Evolutionary conservation across 2,888 invertebrate genomes (phyloP).

Genomic region (Eledona agricola): DNA sequence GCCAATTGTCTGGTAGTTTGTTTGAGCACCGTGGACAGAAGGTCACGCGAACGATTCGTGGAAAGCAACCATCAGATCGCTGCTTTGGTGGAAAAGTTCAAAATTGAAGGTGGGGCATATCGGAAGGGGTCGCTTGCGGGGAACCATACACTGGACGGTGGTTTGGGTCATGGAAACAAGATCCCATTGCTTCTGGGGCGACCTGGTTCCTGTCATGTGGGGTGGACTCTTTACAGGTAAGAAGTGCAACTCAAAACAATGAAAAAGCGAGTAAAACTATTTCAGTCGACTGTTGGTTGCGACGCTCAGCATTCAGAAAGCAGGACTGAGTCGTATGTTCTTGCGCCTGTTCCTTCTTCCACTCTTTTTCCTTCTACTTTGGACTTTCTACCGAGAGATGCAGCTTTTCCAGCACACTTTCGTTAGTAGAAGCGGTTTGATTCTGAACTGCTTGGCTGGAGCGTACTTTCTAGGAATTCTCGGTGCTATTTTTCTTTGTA

Average conservation of each 20-base stretch:
- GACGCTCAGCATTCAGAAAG: conserved; percentile 79
- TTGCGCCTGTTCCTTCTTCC: conserved; percentile 79
- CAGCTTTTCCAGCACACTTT: conserved; percentile 75
- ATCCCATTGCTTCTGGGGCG: conserved; percentile 79
- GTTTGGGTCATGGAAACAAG: conserved; percentile 69
- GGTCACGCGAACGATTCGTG: conserved; percentile 89
- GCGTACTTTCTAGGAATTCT: conserved; percentile 75
- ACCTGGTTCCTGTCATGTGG: conserved; percentile 73
- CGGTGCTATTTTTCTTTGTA: conserved; percentile 75
- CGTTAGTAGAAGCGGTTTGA: conserved; percentile 74
- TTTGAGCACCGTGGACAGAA: conserved; percentile 77
- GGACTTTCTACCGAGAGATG: conserved; percentile 78
- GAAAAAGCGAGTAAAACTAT: conserved; percentile 43
- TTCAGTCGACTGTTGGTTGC: conserved; percentile 79
- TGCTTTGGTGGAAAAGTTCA: conserved; percentile 90
- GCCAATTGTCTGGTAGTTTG: conserved; percentile 68
- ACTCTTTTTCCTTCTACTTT: conserved; percentile 78
- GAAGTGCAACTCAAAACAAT: conserved; percentile 17
- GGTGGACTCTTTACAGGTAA: conserved; percentile 76
- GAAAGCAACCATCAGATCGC: conserved; percentile 95
- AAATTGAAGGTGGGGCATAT: conserved; percentile 81
- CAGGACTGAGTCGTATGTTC: conserved; percentile 79
- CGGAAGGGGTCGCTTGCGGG: conserved; percentile 70
- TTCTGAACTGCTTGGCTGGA: conserved; percentile 74
- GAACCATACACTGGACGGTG: conserved; percentile 62